A percentile compares a stretch with the other conserved stretches of the same genome.
Evolutionary conservation across 2,888 invertebrate genomes (phyloP).

Genomic region (Stictocephala bisonia): DNA sequence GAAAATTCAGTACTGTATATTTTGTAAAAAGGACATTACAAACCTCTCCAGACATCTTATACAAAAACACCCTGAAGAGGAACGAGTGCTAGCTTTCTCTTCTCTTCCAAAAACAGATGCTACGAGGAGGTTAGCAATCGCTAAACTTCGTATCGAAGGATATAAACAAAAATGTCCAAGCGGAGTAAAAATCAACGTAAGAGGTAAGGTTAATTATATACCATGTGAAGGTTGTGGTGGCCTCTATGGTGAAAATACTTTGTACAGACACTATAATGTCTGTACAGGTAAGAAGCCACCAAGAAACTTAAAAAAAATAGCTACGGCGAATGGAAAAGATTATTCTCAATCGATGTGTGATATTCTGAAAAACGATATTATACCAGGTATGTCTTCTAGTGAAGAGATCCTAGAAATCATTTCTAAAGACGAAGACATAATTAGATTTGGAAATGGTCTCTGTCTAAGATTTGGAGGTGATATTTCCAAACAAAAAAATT

Average conservation of each 20-base stretch:
- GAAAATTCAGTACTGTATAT: no score
- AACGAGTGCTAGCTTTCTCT: no score
- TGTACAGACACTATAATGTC: neutral
- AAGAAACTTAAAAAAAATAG: neutral
- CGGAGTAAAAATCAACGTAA: no score
- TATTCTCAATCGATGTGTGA: neutral
- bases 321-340: neutral
- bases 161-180: no score
- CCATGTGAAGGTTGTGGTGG: neutral
- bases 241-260: neutral
- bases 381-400: neutral
- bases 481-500: neutral
- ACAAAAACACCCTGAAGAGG: no score
- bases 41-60: no score
- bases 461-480: conserved; percentile 1
- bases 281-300: neutral
- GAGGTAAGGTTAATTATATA: neutral
- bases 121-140: no score
- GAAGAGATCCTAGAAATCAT: neutral
- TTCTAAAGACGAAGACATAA: neutral
- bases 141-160: no score
- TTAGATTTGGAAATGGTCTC: neutral
- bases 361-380: neutral
- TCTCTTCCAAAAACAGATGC: no score
- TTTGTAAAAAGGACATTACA: no score